These are phyloP conservation scores for Muscicapa adusta DNA, from an alignment of 2,113 vertebrate genomes.

Conservation along the genomic window DNA sequence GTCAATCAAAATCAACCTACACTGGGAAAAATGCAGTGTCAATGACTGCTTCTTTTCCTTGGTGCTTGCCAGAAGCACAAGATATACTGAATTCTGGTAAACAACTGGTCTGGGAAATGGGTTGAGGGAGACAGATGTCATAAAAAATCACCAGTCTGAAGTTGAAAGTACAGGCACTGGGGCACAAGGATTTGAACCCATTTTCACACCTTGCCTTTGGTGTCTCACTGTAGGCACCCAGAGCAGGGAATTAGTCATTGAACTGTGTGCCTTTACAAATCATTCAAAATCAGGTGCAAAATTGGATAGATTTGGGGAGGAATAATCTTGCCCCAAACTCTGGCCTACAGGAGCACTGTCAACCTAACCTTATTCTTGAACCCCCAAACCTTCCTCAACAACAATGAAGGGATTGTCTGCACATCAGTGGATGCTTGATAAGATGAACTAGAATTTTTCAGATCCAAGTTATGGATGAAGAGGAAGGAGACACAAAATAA, in stretches of 20 bases:
- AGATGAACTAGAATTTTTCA: neutral
- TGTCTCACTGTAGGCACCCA: neutral
- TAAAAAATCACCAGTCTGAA: neutral
- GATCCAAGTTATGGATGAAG: neutral
- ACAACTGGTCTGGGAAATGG: neutral
- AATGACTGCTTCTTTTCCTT: neutral
- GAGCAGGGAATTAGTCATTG: neutral
- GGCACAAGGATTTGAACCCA: neutral
- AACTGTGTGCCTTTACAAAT: neutral
- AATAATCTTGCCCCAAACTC: neutral
- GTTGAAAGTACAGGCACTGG: neutral
- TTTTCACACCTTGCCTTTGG: neutral
- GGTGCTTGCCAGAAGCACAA: neutral
- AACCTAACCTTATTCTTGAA: neutral
- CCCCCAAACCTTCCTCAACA: neutral
- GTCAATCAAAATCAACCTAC: conserved; percentile 9
- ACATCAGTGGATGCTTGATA: neutral
- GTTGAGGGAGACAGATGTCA: neutral
- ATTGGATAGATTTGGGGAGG: neutral
- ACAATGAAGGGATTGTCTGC: neutral
- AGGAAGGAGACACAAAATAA: neutral
- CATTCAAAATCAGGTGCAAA: neutral
- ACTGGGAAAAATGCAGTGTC: neutral
- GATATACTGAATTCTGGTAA: neutral
- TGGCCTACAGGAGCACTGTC: neutral